Percentiles rank a stretch among this genome's conserved stretches.
phyloP scores from a whole-genome alignment of 2,113 vertebrate genomes.

The Nerophis lumbriciformis region DNA sequence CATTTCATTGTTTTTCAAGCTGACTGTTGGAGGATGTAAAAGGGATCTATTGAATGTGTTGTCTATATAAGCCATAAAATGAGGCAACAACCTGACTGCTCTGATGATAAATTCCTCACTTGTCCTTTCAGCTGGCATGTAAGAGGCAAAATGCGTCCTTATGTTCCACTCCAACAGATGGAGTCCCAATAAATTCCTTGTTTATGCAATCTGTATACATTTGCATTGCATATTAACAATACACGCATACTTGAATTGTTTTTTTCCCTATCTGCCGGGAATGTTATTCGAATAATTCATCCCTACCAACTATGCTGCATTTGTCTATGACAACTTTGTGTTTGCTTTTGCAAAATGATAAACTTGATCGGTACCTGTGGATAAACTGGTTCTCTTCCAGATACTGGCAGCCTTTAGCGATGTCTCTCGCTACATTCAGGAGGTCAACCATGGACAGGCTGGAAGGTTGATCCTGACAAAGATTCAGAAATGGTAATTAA shows the following conservation, averaged over 20 bases:
- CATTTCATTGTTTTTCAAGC: slow-evolving; percentile 9
- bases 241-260: slow-evolving; percentile 8
- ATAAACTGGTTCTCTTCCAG: slow-evolving; percentile 98
- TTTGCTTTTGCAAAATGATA: neutral
- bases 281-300: neutral
- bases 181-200: slow-evolving; percentile 13
- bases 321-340: slow-evolving; percentile 3
- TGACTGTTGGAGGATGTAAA: slow-evolving; percentile 8
- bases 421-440: slow-evolving; percentile 90
- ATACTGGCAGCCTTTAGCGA: slow-evolving; percentile 94
- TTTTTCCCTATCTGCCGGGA: slow-evolving; percentile 4
- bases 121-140: slow-evolving; percentile 36
- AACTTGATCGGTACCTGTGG: slow-evolving; percentile 77
- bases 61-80: slow-evolving; percentile 43
- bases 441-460: slow-evolving; percentile 94
- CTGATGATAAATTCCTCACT: slow-evolving; percentile 33
- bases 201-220: slow-evolving; percentile 13
- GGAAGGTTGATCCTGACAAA: slow-evolving; percentile 83
- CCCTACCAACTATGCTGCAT: neutral
- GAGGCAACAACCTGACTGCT: slow-evolving; percentile 46
- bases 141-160: slow-evolving; percentile 36
- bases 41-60: slow-evolving; percentile 19
- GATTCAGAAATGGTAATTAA: slow-evolving; percentile 18
- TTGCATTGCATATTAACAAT: slow-evolving; percentile 16
- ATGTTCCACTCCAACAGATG: slow-evolving; percentile 32